phyloP scores from a whole-genome alignment of 2,113 vertebrate genomes.

The Boulengeromyrus knoepffleri region DNA sequence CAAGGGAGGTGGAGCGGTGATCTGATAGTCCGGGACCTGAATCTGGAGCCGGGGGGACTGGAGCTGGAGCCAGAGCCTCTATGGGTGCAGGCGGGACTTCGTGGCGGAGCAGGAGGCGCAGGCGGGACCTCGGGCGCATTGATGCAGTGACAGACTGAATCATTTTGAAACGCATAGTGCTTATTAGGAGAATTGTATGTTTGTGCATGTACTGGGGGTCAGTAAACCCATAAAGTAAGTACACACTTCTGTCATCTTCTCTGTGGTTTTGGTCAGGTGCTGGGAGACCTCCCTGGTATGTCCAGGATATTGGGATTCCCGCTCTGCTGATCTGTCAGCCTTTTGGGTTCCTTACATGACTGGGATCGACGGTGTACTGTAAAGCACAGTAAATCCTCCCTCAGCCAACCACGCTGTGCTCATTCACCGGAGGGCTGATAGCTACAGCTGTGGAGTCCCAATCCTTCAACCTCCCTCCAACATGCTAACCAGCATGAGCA shows the following conservation, averaged over 20 bases:
- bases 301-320: neutral
- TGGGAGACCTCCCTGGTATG: neutral
- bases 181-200: neutral
- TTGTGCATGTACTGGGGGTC: neutral
- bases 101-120: too few species aligned
- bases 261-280: neutral
- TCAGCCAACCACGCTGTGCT: neutral
- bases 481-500: neutral
- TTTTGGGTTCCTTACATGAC: neutral
- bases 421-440: neutral
- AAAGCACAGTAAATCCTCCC: neutral
- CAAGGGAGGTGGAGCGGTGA: too few species aligned
- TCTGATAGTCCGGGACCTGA: too few species aligned
- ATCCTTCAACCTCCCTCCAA: neutral
- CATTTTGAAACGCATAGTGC: neutral
- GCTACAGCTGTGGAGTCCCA: neutral
- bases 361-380: neutral
- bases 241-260: neutral
- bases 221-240: neutral
- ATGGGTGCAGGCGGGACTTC: too few species aligned
- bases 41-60: too few species aligned
- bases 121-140: too few species aligned
- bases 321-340: neutral
- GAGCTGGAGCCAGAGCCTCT: too few species aligned
- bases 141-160: neutral